These are phyloP conservation scores for Rallus limicola DNA, from an alignment of 2,113 vertebrate species.

Conservation along the genomic window DNA sequence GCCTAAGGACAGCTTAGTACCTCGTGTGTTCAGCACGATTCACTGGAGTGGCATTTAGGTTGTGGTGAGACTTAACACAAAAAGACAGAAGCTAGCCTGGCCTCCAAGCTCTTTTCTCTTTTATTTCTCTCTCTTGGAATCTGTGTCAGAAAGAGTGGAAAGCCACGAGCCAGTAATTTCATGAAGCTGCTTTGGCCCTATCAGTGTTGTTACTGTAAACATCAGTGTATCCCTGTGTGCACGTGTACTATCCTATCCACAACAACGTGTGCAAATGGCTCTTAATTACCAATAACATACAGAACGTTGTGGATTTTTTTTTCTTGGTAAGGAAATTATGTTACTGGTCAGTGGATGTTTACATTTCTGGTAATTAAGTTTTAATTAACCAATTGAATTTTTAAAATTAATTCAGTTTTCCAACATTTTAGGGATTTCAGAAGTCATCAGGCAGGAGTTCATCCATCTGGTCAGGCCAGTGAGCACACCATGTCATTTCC, in stretches of 20 bases:
- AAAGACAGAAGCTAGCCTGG: not conserved
- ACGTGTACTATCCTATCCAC: fast-evolving
- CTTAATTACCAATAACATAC: not conserved
- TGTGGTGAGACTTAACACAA: not conserved
- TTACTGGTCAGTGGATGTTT: not conserved
- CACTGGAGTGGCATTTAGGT: not conserved
- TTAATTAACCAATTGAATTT: too few species aligned
- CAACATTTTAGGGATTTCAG: not conserved
- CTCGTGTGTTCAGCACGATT: fast-evolving
- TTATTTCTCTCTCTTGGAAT: not conserved
- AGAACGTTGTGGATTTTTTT: not conserved
- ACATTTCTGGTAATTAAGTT: not conserved
- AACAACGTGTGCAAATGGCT: not conserved
- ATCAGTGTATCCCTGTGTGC: fast-evolving
- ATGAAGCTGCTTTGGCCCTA: not conserved
- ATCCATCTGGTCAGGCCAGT: not conserved
- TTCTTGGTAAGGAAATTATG: not conserved
- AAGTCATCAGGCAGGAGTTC: not conserved
- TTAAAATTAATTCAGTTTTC: not conserved
- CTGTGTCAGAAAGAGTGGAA: not conserved
- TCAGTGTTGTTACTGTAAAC: not conserved
- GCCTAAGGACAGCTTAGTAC: not conserved
- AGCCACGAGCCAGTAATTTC: not conserved
- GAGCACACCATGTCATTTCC: not conserved
- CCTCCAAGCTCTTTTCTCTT: not conserved